Evolutionary conservation across 2,797 vertebrate genomes (phyloP).

Genomic region (Limnodromus scolopaceus): DNA sequence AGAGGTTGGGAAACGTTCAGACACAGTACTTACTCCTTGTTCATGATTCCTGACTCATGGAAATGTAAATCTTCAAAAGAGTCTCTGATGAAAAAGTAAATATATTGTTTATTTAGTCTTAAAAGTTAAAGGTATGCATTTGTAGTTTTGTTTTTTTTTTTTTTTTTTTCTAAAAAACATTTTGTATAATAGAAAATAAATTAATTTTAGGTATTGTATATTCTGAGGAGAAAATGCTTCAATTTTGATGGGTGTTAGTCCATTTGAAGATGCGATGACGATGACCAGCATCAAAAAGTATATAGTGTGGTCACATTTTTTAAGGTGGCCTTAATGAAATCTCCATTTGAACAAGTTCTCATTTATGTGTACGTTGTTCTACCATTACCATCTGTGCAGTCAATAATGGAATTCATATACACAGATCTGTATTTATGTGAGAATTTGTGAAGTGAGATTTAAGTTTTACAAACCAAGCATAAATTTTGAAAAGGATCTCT

Average conservation of each 20-base stretch:
- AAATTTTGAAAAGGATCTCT: neutral
- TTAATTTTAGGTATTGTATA: neutral
- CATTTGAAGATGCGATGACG: neutral
- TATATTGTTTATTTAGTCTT: neutral
- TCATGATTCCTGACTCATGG: slow-evolving; percentile 35
- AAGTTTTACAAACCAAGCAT: neutral
- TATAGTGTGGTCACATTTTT: neutral
- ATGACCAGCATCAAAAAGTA: neutral
- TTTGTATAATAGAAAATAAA: neutral
- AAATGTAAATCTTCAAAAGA: slow-evolving; percentile 36
- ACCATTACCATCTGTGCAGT: neutral
- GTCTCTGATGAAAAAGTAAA: slow-evolving; percentile 49
- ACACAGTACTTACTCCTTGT: slow-evolving; percentile 63
- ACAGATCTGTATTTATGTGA: neutral
- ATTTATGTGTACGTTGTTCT: neutral
- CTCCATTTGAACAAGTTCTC: neutral
- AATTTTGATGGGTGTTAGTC: neutral
- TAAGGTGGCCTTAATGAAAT: neutral
- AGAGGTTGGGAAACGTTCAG: neutral
- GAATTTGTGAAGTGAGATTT: neutral
- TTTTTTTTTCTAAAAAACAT: neutral
- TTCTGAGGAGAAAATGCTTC: neutral
- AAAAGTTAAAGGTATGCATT: neutral
- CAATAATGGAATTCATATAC: neutral
- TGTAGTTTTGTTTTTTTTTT: neutral